Conservation (phyloP, 2,113 vertebrate genomes). For the Ciconia boyciana region DNA sequence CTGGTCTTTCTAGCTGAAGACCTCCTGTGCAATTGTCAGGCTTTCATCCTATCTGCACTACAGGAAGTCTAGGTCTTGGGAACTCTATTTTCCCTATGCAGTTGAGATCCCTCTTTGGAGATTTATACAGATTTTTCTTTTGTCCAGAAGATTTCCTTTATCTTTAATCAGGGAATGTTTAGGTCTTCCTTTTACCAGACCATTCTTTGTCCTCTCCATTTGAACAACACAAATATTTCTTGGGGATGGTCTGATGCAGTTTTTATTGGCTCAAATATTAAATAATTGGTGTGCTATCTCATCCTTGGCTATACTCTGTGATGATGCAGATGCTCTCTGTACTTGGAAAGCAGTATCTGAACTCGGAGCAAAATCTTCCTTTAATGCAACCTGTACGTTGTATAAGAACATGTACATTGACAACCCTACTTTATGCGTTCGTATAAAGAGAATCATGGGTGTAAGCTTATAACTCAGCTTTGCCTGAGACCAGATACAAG, state of each 20-base stretch:
- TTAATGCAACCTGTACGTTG: neutral
- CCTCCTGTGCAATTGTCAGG: neutral
- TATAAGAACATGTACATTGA: neutral
- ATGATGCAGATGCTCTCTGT: slow-evolving; percentile 12
- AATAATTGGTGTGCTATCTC: slow-evolving; percentile 35
- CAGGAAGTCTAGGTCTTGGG: neutral
- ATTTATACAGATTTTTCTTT: neutral
- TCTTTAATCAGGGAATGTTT: neutral
- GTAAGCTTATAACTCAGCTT: neutral
- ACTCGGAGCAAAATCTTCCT: neutral
- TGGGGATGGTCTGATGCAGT: neutral
- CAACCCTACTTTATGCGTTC: neutral
- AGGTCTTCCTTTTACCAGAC: slow-evolving; percentile 2
- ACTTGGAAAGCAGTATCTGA: slow-evolving; percentile 20
- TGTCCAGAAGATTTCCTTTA: neutral
- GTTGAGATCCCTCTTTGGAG: neutral
- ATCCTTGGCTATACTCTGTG: slow-evolving; percentile 9
- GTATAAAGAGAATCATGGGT: neutral
- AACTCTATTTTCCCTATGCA: neutral
- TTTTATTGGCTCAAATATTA: slow-evolving; percentile 43
- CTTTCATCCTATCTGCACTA: neutral
- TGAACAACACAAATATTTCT: slow-evolving; percentile 4
- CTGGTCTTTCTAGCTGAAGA: neutral
- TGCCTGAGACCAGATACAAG: neutral
- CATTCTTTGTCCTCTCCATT: neutral